Base-by-base conservation (phyloP, 2,797 vertebrate genomes). In the Danionella dracula region DNA sequence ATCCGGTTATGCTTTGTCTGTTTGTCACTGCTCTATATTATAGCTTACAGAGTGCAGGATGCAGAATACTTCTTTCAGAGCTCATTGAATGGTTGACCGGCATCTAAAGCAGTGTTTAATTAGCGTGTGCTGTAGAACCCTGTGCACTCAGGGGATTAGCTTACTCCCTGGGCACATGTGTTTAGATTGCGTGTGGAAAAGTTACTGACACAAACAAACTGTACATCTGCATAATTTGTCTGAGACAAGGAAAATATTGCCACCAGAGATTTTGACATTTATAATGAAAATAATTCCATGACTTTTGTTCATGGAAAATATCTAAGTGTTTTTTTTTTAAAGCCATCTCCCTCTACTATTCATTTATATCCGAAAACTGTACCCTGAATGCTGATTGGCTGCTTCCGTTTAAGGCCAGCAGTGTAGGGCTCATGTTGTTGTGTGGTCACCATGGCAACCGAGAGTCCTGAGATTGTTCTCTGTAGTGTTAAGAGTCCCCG, bases 401-500 rank as follows among this genome's bases (percentile, higher is more conserved):
- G 8, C 41, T 51, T 37, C 44, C 2, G n/a, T 60, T 4, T 27
- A 20, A 8, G 38, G 32, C 12, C 2, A 2, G 63, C 13, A 57
- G 40, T 59, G 55, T 32, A 11, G 13, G 45, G 59, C 45, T 6
- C 32, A 38, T 5, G 10, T 73, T 27, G 79, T 83, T 80, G 75
- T 78, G 72, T 78, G 70, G 81, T 84, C 81, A 57, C 74, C 70
- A 78, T 78, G 65, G 78, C 35, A 72, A 83, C 31, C 1, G 44
- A 42, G 9, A 23, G 16, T 19, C 62, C 49, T 35, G 12, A 17
- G 35, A 7, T 37, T 54, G 37, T 57, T 19, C n/a, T n/a, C 20
- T 7, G 23, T 1, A 13, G 38, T 38, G 35, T 5, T n/a, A 40
- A 27, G 6, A n/a, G n/a, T n/a, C n/a, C n/a, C n/a, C n/a, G n/a